phyloP scores from a whole-genome alignment of 2,113 vertebrate genomes.

The Semnornis frantzii region DNA sequence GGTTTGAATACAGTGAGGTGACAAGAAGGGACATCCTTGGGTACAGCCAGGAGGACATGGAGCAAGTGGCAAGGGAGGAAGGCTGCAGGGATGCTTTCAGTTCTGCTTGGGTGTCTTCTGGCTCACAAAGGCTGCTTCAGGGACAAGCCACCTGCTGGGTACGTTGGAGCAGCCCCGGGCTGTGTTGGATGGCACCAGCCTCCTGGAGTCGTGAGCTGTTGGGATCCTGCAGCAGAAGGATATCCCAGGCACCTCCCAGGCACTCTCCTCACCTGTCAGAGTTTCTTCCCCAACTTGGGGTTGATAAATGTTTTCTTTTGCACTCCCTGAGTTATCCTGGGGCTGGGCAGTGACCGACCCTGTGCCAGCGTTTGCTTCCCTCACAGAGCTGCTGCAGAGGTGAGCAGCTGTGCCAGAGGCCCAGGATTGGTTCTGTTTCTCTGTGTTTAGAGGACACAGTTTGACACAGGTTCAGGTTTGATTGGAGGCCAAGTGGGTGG shows the following conservation, averaged over 20 bases:
- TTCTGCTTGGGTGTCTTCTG: background rate
- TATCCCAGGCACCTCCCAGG: background rate
- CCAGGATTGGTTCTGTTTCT: background rate
- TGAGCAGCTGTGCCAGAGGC: background rate
- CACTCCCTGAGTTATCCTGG: background rate
- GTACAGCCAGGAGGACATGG: accelerated
- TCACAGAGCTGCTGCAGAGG: background rate
- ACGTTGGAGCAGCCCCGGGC: background rate
- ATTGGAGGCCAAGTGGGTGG: background rate
- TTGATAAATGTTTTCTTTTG: background rate
- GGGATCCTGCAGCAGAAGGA: background rate
- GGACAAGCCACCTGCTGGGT: accelerated
- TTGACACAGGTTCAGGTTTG: background rate
- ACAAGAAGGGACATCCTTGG: background rate
- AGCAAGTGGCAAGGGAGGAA: background rate
- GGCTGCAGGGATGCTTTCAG: background rate
- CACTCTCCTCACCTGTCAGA: background rate
- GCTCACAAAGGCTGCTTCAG: background rate
- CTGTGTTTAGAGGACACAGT: accelerated
- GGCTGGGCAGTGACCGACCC: background rate
- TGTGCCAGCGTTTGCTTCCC: background rate
- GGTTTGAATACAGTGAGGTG: background rate
- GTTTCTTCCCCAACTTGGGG: background rate
- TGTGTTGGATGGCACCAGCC: background rate
- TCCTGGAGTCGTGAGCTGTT: background rate